Evolutionary conservation across 2,888 invertebrate genomes (phyloP), one percentile per base, ranked within the genome.

Genomic region (Anthophora plumipes): DNA sequence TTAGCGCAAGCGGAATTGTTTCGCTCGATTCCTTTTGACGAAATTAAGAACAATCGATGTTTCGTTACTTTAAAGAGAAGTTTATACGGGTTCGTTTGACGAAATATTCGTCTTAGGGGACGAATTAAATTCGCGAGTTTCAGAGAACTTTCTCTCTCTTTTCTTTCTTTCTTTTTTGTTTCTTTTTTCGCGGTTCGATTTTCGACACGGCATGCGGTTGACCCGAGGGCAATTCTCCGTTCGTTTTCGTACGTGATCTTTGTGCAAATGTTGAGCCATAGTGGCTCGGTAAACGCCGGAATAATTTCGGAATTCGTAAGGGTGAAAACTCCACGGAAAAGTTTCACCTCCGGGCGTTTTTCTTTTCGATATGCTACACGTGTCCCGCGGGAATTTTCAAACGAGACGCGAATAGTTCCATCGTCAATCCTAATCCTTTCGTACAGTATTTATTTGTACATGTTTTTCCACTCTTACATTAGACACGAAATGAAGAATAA

Each of bases 241-340:
- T 66, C 80, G 64, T 74, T 80, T 80, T 60, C 74, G 37, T 55
- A 74, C 69, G 80, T 69, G 82, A 77, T 72, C 68, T 71, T 68
- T 60, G 72, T 77, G 77, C 57, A 68, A 82, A 82, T 64, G 67
- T 48, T 25, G 72, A 25, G 57, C 43, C 50, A 39, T 31, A 12
- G 14, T 11, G 55, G 55, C 37, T 66, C 55, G 61, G 17, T 31
- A 43, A 50, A 79, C 61, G 79, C 4, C 37, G 72, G 71, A 72
- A 78, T 79, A 82, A 82, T 83, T 77, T 68, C 57, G 20, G 71
- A 77, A 77, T 72, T 70, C 59, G 71, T 37, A 9, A 63, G 43
- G 22, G 59, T 41, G n/a, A n/a, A 63, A 69, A 68, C 64, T 72
- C 50, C 37, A 8, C 48, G 63, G 31, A n/a, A 17, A 69, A 59